Percentiles rank a stretch among this genome's conserved stretches.
Conservation (phyloP, 1,140 invertebrate genomes). For the Drosophila pallidifrons region DNA sequence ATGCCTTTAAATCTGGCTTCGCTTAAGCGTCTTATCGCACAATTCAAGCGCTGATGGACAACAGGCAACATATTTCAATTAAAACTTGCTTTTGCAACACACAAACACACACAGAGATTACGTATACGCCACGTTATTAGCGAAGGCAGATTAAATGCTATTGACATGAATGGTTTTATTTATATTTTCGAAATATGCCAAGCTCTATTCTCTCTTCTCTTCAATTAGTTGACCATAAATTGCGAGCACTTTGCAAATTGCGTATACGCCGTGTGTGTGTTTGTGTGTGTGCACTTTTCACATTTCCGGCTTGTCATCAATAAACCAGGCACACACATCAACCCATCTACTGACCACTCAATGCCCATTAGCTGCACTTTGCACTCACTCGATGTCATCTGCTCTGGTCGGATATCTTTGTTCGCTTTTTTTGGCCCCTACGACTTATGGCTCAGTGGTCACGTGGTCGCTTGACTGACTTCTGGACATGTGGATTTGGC, state of each 20-base stretch:
- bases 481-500: constrained; percentile 7
- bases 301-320: constrained; percentile 28
- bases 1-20: neutral
- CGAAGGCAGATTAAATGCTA: too few species aligned
- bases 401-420: neutral
- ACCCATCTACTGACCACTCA: constrained; percentile 28
- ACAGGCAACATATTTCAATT: constrained; percentile 53
- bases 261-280: constrained; percentile 16
- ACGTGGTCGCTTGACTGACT: constrained; percentile 26
- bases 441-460: neutral
- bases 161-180: neutral
- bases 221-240: constrained; percentile 6
- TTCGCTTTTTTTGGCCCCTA: constrained; percentile 1
- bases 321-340: constrained; percentile 25
- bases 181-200: neutral
- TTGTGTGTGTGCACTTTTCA: neutral
- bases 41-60: constrained; percentile 17
- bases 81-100: constrained; percentile 17
- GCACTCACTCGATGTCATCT: neutral
- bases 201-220: too few species aligned
- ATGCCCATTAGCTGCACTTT: constrained; percentile 10
- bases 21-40: constrained; percentile 26
- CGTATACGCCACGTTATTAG: constrained; percentile 52
- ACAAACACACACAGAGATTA: constrained; percentile 16
- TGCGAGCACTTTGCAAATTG: constrained; percentile 16